Evolutionary conservation across 1,140 invertebrate species (phyloP).

Genomic region (Achatina immaculata): DNA sequence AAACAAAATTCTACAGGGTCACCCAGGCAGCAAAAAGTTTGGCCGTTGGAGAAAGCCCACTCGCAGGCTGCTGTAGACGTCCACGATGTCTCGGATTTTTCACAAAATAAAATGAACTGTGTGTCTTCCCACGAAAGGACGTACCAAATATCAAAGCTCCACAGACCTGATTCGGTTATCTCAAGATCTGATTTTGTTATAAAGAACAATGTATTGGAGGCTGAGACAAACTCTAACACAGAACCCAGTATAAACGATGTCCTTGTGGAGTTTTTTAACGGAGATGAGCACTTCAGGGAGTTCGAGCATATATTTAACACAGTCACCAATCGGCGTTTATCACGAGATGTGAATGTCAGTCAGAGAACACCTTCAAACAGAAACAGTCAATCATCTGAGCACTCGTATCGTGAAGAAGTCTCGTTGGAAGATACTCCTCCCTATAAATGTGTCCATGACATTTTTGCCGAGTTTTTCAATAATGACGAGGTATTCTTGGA

Average conservation of each 20-base stretch:
- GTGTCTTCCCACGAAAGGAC: not conserved
- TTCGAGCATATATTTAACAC: conserved; percentile 66
- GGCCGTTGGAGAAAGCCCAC: not conserved
- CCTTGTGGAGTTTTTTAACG: conserved; percentile 64
- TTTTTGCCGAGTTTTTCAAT: conserved; percentile 65
- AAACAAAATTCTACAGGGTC: too few species aligned
- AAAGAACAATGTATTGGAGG: not conserved
- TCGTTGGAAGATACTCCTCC: not conserved
- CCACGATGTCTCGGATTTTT: not conserved
- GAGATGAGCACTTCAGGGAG: conserved; percentile 65
- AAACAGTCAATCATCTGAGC: too few species aligned
- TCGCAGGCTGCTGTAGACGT: not conserved
- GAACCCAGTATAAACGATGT: conserved; percentile 30
- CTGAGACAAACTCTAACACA: conserved; percentile 11
- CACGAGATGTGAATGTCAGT: conserved; percentile 47
- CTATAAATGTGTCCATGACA: conserved; percentile 34
- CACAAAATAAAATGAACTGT: not conserved
- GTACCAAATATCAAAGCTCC: not conserved
- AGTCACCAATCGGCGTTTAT: conserved; percentile 56
- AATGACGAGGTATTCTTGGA: conserved; percentile 65
- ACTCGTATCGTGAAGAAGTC: too few species aligned
- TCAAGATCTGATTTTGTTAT: not conserved
- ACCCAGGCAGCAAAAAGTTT: not conserved
- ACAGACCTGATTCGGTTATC: not conserved
- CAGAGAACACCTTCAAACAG: not conserved